phyloP scores from a whole-genome alignment of 2,888 invertebrate genomes.

The Amiota mariae region DNA sequence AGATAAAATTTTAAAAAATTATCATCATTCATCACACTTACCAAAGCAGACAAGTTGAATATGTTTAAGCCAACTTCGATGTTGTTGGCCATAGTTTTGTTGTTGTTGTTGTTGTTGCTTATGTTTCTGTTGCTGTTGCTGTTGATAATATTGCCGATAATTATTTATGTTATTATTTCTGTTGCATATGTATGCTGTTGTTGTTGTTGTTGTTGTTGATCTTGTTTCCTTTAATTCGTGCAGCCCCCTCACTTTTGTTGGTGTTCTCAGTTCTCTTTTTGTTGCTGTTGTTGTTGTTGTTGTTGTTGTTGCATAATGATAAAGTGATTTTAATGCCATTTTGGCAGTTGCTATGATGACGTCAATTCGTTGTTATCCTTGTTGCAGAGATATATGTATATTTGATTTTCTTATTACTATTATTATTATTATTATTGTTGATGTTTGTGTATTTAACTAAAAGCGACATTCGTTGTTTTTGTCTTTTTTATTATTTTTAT shows the following conservation, averaged over 20 bases:
- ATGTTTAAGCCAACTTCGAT: constrained; percentile 63
- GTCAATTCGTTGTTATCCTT: constrained; percentile 32
- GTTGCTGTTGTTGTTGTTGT: constrained; percentile 40
- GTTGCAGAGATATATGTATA: constrained; percentile 27
- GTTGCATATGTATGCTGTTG: constrained; percentile 38
- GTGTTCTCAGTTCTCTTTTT: constrained; percentile 42
- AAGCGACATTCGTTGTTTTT: constrained; percentile 4
- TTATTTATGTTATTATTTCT: constrained; percentile 44
- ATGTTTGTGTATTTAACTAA: constrained; percentile 29
- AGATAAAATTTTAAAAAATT: not conserved
- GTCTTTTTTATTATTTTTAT: constrained; percentile 32
- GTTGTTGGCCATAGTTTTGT: constrained; percentile 31
- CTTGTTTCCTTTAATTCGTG: too few species aligned
- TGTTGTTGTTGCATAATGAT: constrained; percentile 39
- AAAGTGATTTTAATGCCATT: constrained; percentile 46
- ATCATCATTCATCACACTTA: constrained; percentile 48
- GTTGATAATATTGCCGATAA: constrained; percentile 43
- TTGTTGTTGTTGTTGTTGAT: constrained; percentile 36
- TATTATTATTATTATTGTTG: constrained; percentile 26
- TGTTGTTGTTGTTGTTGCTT: constrained; percentile 43
- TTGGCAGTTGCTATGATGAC: constrained; percentile 33
- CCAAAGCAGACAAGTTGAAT: constrained; percentile 60
- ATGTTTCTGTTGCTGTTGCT: constrained; percentile 38
- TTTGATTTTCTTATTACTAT: constrained; percentile 33
- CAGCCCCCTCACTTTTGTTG: not conserved